Conservation (phyloP, 2,888 invertebrate genomes). For the Diarsia mendica region DNA sequence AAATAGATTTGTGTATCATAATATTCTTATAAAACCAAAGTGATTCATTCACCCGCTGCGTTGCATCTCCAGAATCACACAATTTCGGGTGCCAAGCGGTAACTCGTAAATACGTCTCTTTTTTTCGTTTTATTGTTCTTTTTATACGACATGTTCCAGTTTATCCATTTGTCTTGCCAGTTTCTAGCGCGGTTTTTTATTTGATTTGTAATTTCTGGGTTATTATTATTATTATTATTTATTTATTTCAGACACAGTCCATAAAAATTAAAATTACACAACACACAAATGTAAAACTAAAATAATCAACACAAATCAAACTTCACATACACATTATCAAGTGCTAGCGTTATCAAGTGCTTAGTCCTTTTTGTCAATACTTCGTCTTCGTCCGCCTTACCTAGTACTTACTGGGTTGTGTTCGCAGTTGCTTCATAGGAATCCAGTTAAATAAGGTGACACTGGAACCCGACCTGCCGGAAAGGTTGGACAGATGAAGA, state of each 20-base stretch:
- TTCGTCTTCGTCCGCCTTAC: too few relatives aligned
- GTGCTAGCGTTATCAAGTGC: too few relatives aligned
- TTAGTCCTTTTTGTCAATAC: too few relatives aligned
- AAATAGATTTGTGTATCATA: slow-evolving; percentile 41
- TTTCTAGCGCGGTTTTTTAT: not conserved
- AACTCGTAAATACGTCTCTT: slow-evolving; percentile 36
- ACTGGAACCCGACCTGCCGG: not conserved
- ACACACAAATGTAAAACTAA: too few relatives aligned
- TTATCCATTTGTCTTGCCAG: slow-evolving; percentile 16
- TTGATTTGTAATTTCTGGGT: not conserved
- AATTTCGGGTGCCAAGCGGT: slow-evolving; percentile 46
- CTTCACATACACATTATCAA: too few relatives aligned
- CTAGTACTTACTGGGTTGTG: not conserved
- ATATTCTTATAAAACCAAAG: slow-evolving; percentile 35
- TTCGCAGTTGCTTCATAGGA: not conserved
- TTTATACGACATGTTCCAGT: slow-evolving; percentile 28
- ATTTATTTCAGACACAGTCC: too few relatives aligned
- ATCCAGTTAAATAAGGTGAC: not conserved
- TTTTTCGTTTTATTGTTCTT: slow-evolving; percentile 43
- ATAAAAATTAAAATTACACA: too few relatives aligned
- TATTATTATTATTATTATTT: too few relatives aligned
- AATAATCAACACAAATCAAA: too few relatives aligned
- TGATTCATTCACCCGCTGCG: slow-evolving; percentile 48
- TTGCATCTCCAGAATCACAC: slow-evolving; percentile 37
- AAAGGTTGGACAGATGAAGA: not conserved